These are phyloP conservation scores for Xestoiulus laeticollis DNA, from an alignment of 2,888 invertebrate species.

Conservation along the genomic window DNA sequence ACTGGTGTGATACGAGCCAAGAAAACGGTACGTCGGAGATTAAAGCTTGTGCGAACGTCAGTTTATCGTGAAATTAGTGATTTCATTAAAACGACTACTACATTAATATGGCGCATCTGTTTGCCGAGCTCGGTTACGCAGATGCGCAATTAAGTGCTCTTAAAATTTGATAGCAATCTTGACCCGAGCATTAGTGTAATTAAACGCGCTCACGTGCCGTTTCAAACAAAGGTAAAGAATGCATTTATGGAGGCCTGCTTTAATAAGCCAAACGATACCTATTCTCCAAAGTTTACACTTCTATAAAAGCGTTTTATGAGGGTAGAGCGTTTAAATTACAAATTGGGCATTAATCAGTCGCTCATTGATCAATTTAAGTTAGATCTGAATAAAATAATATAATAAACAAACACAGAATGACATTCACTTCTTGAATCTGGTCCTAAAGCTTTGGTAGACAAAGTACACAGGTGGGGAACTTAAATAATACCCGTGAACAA, in stretches of 20 bases:
- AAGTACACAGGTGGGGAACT: no score
- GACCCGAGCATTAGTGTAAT: slow-evolving; percentile 31
- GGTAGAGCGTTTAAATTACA: no score
- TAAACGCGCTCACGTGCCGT: background rate
- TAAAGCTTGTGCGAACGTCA: background rate
- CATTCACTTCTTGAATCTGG: no score
- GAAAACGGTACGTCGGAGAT: background rate
- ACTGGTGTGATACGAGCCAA: background rate
- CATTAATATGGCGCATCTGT: slow-evolving; percentile 37
- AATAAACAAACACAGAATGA: no score
- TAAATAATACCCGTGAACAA: no score
- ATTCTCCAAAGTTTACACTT: background rate
- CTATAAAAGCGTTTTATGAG: no score
- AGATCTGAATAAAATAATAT: no score
- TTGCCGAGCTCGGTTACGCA: slow-evolving; percentile 25
- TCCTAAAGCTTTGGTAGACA: no score
- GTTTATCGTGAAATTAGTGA: slow-evolving; percentile 37
- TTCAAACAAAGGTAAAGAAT: background rate
- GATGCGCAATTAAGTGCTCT: slow-evolving; percentile 37
- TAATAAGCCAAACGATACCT: background rate
- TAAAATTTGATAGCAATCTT: slow-evolving; percentile 37
- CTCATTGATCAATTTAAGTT: no score
- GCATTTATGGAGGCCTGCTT: background rate
- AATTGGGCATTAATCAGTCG: no score
- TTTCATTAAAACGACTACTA: slow-evolving; percentile 29